phyloP scores from a whole-genome alignment of 2,113 vertebrate species.

The Leptocoma aspasia region DNA sequence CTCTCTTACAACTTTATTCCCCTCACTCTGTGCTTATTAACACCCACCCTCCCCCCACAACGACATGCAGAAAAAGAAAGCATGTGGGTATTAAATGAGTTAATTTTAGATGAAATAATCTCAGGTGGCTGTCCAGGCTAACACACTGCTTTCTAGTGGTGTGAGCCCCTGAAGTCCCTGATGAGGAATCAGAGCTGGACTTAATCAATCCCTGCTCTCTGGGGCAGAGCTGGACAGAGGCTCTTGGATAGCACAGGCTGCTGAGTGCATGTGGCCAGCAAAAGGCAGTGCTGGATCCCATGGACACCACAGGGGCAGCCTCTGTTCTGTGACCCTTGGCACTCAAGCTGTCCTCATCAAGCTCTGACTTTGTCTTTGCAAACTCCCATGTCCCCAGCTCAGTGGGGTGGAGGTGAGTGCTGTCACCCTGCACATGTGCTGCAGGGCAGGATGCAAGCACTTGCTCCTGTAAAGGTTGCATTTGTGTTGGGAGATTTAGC shows the following conservation, averaged over 20 bases:
- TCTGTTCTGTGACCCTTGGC: neutral
- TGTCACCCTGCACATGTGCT: neutral
- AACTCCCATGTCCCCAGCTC: neutral
- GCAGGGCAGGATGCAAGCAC: neutral
- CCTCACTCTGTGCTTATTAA: neutral
- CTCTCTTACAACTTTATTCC: neutral
- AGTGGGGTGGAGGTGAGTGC: rapidly evolving
- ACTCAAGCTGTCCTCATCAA: neutral
- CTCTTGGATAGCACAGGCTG: neutral
- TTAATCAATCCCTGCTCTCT: rapidly evolving
- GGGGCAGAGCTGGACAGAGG: neutral
- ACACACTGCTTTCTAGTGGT: neutral
- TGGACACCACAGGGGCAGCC: neutral
- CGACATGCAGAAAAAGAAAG: neutral
- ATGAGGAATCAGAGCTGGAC: neutral
- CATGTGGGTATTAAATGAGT: neutral
- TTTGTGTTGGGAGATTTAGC: neutral
- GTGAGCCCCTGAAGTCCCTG: neutral
- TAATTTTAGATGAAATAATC: neutral
- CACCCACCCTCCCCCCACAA: rapidly evolving
- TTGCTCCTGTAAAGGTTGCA: neutral
- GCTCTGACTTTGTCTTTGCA: rapidly evolving
- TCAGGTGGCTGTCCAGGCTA: neutral
- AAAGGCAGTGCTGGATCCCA: neutral
- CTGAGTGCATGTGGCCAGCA: rapidly evolving